Conservation (phyloP, 2,113 vertebrate genomes). For the Corythornis vintsioides region DNA sequence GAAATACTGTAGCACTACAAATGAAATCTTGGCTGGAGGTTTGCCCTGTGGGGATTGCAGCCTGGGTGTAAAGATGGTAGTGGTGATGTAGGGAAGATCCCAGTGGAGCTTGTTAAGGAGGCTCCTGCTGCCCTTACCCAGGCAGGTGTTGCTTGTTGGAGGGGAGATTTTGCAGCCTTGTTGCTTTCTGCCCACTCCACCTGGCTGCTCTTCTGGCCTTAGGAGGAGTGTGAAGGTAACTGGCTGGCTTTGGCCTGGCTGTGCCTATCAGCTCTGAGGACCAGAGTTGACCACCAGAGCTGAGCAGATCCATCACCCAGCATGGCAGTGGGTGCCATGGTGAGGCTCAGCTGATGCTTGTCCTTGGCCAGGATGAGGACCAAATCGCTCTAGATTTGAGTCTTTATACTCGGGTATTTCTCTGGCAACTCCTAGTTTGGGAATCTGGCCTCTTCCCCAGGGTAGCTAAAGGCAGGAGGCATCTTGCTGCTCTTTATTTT, state of each 20-base stretch:
- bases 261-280: rapidly evolving
- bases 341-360: background rate
- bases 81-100: background rate
- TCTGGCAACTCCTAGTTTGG: background rate
- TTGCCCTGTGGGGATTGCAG: background rate
- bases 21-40: rapidly evolving
- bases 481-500: background rate
- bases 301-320: background rate
- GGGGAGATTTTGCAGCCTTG: background rate
- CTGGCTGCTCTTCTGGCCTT: background rate
- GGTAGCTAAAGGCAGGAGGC: background rate
- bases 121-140: rapidly evolving
- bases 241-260: background rate
- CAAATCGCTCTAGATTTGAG: background rate
- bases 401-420: background rate
- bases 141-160: background rate
- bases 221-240: background rate
- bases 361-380: background rate
- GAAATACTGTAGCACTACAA: background rate
- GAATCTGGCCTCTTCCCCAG: background rate
- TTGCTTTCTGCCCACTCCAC: background rate
- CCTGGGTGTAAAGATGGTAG: background rate
- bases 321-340: rapidly evolving
- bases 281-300: background rate
- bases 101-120: background rate